Evolutionary conservation across 1,140 invertebrate species (phyloP).

Genomic region (Aphaenogaster rudis): DNA sequence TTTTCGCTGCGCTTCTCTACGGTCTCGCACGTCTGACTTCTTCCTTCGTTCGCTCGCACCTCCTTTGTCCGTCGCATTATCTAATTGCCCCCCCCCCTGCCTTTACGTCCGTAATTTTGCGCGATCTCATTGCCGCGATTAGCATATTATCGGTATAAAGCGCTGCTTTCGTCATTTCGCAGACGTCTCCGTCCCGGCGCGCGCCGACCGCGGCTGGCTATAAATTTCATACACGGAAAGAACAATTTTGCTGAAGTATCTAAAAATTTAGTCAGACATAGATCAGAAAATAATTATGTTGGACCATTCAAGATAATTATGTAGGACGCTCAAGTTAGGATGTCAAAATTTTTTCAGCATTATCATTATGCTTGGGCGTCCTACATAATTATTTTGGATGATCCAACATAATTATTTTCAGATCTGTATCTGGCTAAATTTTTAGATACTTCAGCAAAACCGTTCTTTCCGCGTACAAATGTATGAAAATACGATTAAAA

Average conservation of each 20-base stretch:
- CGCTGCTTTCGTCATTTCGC: background rate
- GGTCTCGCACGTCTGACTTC: background rate
- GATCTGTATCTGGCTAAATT: too few relatives aligned
- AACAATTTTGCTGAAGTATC: too few relatives aligned
- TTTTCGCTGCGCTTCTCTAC: slow-evolving; percentile 16
- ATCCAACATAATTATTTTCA: too few relatives aligned
- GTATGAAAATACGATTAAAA: slow-evolving; percentile 15
- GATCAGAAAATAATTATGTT: too few relatives aligned
- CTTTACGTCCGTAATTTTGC: slow-evolving; percentile 26
- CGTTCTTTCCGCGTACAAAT: background rate
- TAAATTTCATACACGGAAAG: background rate
- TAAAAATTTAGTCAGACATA: too few relatives aligned
- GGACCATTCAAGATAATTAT: too few relatives aligned
- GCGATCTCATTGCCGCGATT: slow-evolving; percentile 23
- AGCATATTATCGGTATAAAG: slow-evolving; percentile 16
- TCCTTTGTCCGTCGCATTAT: background rate
- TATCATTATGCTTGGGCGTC: too few relatives aligned
- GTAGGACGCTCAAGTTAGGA: too few relatives aligned
- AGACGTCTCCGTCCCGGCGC: background rate
- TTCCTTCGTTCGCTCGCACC: slow-evolving; percentile 9
- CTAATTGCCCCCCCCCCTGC: slow-evolving; percentile 16
- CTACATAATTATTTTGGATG: too few relatives aligned
- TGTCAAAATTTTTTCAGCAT: too few relatives aligned
- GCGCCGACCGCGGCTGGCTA: background rate
- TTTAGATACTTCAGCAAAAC: too few relatives aligned